A percentile compares a stretch with the other conserved stretches of the same genome.
phyloP scores from a whole-genome alignment of 2,113 vertebrate genomes.

The Caracal caracal region DNA sequence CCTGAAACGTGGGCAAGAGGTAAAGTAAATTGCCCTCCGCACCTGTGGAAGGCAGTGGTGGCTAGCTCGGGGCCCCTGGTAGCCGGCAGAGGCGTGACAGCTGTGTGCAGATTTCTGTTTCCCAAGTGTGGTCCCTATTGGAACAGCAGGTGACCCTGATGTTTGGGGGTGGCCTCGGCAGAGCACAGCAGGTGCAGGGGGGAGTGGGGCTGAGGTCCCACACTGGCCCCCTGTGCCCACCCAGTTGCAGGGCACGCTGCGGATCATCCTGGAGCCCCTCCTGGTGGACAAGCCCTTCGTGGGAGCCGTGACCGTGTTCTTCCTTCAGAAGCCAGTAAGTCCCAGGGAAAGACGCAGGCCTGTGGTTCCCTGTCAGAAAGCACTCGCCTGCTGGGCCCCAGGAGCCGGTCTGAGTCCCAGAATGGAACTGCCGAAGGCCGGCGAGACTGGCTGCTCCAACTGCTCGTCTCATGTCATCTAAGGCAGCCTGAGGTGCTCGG shows the following conservation, averaged over 20 bases:
- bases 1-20: too few species aligned
- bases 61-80: background rate
- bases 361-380: background rate
- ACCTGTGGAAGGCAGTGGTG: background rate
- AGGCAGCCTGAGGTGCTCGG: background rate
- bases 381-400: accelerated
- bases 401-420: background rate
- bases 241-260: constrained; percentile 92
- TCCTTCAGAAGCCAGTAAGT: constrained; percentile 95
- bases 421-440: background rate
- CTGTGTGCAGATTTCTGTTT: background rate
- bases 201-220: background rate
- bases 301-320: constrained; percentile 96
- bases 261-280: constrained; percentile 95
- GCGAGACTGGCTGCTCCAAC: background rate
- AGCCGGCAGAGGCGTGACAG: background rate
- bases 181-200: too few species aligned
- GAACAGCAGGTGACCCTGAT: background rate
- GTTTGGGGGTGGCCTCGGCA: background rate
- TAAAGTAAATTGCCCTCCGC: too few species aligned
- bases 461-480: too few species aligned
- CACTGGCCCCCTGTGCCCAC: background rate
- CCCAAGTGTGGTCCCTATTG: background rate
- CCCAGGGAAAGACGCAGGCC: background rate
- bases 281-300: constrained; percentile 92